These are phyloP conservation scores for Neoarius graeffei DNA, from an alignment of 2,113 vertebrate species.

Conservation along the genomic window DNA sequence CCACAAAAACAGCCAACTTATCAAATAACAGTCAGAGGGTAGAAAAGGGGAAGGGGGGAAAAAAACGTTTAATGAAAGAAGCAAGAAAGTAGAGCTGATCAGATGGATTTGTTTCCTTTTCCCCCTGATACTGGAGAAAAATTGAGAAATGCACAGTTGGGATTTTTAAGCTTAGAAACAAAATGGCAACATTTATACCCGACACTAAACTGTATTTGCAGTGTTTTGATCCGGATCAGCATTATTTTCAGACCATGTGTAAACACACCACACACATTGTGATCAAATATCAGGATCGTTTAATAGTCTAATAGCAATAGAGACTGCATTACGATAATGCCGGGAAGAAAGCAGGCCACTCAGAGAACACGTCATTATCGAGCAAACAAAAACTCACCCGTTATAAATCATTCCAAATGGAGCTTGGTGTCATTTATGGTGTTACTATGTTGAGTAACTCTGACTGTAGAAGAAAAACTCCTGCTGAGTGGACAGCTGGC, in stretches of 20 bases:
- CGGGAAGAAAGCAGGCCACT: background rate
- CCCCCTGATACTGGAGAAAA: slow-evolving; percentile 8
- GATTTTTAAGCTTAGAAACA: slow-evolving; percentile 26
- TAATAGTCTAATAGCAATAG: background rate
- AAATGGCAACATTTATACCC: slow-evolving; percentile 9
- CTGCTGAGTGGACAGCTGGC: background rate
- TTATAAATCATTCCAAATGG: background rate
- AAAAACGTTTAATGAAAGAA: slow-evolving; percentile 25
- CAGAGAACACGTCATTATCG: background rate
- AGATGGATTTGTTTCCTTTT: slow-evolving; percentile 37
- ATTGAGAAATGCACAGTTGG: slow-evolving; percentile 8
- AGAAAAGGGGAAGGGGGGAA: background rate
- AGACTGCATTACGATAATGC: background rate
- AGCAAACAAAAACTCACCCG: background rate
- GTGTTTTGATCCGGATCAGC: background rate
- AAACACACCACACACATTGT: background rate
- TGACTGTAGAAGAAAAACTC: background rate
- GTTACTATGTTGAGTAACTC: background rate
- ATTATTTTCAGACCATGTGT: background rate
- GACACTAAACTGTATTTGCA: background rate
- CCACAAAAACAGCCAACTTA: slow-evolving; percentile 33
- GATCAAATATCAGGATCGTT: background rate
- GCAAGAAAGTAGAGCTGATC: slow-evolving; percentile 38
- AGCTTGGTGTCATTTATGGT: background rate
- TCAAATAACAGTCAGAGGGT: slow-evolving; percentile 31